Conservation (phyloP, 2,113 vertebrate genomes). For the Pyxicephalus adspersus region DNA sequence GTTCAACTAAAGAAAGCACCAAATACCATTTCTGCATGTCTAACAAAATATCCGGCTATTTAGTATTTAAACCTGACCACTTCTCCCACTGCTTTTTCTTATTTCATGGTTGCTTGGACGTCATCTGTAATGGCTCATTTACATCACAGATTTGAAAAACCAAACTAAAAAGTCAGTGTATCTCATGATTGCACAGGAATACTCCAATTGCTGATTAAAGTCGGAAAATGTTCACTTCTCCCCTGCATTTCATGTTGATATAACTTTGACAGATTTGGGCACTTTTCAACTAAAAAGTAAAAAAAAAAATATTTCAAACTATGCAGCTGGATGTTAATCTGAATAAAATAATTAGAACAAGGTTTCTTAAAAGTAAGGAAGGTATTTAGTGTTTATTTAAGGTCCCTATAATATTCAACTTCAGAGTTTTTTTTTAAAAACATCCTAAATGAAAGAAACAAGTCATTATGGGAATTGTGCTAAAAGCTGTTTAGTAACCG, state of each 20-base stretch:
- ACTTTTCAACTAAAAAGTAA: conserved; percentile 46
- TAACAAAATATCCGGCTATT: conserved; percentile 41
- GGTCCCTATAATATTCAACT: conserved; percentile 56
- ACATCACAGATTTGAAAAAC: conserved; percentile 38
- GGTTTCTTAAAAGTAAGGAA: conserved; percentile 60
- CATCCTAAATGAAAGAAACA: conserved; percentile 42
- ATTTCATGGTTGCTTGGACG: conserved; percentile 49
- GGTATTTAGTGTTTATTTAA: conserved; percentile 62
- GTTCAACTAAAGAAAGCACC: conserved; percentile 40
- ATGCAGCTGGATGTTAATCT: conserved; percentile 63
- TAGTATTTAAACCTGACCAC: conserved; percentile 1
- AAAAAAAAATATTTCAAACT: conserved; percentile 52
- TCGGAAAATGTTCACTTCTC: conserved; percentile 19
- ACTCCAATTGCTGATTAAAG: conserved; percentile 18
- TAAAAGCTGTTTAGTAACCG: conserved; percentile 59
- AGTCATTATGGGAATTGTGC: conserved; percentile 54
- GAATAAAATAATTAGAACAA: conserved; percentile 60
- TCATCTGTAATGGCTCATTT: conserved; percentile 51
- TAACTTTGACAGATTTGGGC: conserved; percentile 39
- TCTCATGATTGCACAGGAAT: conserved; percentile 43
- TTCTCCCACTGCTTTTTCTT: neutral
- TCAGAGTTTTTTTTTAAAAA: conserved; percentile 60
- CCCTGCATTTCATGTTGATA: conserved; percentile 50
- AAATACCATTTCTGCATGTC: conserved; percentile 20
- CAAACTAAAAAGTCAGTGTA: conserved; percentile 5